Conservation (phyloP, 2,113 vertebrate genomes). For the Dasyurus viverrinus region DNA sequence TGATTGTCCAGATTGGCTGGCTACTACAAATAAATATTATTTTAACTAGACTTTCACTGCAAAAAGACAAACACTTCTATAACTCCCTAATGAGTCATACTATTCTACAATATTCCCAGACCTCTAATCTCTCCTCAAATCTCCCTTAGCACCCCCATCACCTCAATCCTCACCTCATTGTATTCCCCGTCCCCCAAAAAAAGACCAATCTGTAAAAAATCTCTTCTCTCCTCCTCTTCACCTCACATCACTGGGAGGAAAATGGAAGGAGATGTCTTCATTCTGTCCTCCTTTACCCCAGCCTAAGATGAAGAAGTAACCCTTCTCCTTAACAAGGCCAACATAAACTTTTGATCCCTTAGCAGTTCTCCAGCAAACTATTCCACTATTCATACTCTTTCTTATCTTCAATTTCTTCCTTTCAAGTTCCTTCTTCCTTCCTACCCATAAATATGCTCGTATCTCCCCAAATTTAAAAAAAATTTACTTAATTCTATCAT, state of each 20-base stretch:
- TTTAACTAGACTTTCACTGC: neutral
- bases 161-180: neutral
- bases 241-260: neutral
- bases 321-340: neutral
- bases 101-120: neutral
- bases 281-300: neutral
- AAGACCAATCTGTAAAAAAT: neutral
- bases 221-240: neutral
- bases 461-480: neutral
- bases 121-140: neutral
- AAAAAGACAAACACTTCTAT: neutral
- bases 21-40: neutral
- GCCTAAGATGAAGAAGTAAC: neutral
- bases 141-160: neutral
- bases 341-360: neutral
- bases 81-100: neutral
- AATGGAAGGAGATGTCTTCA: neutral
- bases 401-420: neutral
- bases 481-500: neutral
- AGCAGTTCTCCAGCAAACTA: neutral
- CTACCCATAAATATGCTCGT: neutral
- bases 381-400: neutral
- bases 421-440: neutral
- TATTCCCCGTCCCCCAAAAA: neutral
- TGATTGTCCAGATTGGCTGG: neutral